Evolutionary conservation across 2,113 vertebrate species (phyloP), one percentile per base, ranked within the genome.

Genomic region (Sisor rabdophorus): DNA sequence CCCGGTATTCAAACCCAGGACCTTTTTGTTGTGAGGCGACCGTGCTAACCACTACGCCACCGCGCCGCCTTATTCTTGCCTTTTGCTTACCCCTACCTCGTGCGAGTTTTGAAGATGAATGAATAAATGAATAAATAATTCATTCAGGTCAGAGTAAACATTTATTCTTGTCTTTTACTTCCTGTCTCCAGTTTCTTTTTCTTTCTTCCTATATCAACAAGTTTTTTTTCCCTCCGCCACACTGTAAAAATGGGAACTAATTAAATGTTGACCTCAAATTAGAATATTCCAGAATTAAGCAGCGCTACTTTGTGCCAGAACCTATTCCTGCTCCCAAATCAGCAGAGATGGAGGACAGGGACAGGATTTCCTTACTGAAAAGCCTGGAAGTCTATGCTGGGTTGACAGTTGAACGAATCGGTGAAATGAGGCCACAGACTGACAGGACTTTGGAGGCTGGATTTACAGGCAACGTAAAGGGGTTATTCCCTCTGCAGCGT

Each of bases 361-460:
- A 69, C 78, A 79, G 63, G 71, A 77, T 80, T 77, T 70, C 75
- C 79, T 71, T 52, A 70, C 74, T 74, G 80, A 59, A 84, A 63
- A 83, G 80, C 73, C 80, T 85, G 71, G 67, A 54, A 36, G 60
- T 72, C 78, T 67, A 53, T 48, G 70, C 63, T 59, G 79, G 73
- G 77, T 68, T 61, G 76, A 80, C 82, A 74, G 79, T 77, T 71
- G 54, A 77, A 74, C 64, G 78, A 82, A 64, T 59, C 73, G 54
- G 63, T 79, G 79, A 80, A 73, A 79, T 84, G 68, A 63, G 61
- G 59, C 75, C 59, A 82, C 63, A 48, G 54, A 60, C 72, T 52
- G 81, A 83, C 77, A 81, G 71, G 73, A 79, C 80, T 78, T 36
- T 82, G 80, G 83, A 75, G 61, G 63, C 78, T 78, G 67, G 77